phyloP scores from a whole-genome alignment of 2,113 vertebrate species.

The Dromas ardeola region DNA sequence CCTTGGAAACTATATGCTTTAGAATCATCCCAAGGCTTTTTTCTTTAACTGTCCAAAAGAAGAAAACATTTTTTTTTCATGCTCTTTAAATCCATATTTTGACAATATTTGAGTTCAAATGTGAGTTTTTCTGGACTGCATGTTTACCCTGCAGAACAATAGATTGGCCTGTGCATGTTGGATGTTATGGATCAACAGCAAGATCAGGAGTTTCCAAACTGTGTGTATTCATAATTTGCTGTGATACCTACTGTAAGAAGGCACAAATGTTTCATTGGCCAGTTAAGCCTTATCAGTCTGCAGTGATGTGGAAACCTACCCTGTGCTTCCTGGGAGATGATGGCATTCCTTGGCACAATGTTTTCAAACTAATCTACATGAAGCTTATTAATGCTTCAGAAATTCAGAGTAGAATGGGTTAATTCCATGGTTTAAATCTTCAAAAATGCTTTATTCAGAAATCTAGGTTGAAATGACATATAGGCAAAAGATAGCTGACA shows the following conservation, averaged over 20 bases:
- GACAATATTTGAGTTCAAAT: neutral
- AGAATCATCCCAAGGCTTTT: neutral
- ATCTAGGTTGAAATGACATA: constrained; percentile 35
- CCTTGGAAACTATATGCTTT: neutral
- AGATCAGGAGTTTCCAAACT: neutral
- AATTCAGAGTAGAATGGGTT: neutral
- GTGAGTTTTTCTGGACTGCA: neutral
- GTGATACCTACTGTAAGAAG: neutral
- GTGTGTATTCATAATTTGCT: neutral
- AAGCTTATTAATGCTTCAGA: neutral
- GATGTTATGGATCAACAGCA: neutral
- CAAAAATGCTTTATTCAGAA: constrained; percentile 25
- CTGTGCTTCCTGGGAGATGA: neutral
- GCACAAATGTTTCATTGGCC: neutral
- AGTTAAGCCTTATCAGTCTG: neutral
- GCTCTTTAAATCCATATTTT: neutral
- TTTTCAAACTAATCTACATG: neutral
- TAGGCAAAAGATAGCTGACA: constrained; percentile 4
- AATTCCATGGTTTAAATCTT: neutral
- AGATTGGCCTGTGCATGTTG: neutral
- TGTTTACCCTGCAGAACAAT: neutral
- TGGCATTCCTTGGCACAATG: neutral
- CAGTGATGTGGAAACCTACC: neutral
- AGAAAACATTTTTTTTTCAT: neutral
- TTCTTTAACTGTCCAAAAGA: neutral